These are phyloP conservation scores for Epizoanthus rinbou DNA, from an alignment of 92 coral and sea anemone genomes.

Conservation along the genomic window DNA sequence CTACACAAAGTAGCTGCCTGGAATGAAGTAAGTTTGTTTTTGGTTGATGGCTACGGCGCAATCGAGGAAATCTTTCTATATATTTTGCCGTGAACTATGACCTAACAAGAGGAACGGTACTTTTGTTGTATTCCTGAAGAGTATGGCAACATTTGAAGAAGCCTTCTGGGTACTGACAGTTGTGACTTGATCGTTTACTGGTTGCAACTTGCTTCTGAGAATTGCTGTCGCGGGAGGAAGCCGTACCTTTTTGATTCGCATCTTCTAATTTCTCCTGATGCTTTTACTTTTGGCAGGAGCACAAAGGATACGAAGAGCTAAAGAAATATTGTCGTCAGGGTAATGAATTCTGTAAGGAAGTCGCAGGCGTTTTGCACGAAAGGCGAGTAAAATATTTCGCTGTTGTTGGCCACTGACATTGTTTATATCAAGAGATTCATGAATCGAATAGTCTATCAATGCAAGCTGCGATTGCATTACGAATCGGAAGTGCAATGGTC, in stretches of 20 bases:
- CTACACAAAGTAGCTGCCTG: too few relatives aligned
- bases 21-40: too few relatives aligned
- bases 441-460: too few relatives aligned
- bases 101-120: not conserved
- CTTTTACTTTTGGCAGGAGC: conserved; percentile 65
- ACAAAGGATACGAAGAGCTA: conserved; percentile 92
- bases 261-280: not conserved
- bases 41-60: too few relatives aligned
- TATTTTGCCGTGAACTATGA: not conserved
- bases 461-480: not conserved
- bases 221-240: not conserved
- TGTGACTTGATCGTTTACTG: not conserved
- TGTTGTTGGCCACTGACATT: not conserved
- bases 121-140: not conserved
- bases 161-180: conserved; percentile 66
- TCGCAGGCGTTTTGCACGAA: conserved; percentile 75
- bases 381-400: conserved; percentile 59
- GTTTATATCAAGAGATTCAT: not conserved
- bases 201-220: too few relatives aligned
- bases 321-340: conserved; percentile 96
- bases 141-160: conserved; percentile 75
- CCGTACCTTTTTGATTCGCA: not conserved
- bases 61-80: too few relatives aligned
- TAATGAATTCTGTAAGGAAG: conserved; percentile 89
- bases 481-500: not conserved